A percentile compares a stretch with the other conserved stretches of the same genome.
These are phyloP conservation scores for Diplosoma virens DNA, from an alignment of 23 tunicate species.

Conservation along the genomic window DNA sequence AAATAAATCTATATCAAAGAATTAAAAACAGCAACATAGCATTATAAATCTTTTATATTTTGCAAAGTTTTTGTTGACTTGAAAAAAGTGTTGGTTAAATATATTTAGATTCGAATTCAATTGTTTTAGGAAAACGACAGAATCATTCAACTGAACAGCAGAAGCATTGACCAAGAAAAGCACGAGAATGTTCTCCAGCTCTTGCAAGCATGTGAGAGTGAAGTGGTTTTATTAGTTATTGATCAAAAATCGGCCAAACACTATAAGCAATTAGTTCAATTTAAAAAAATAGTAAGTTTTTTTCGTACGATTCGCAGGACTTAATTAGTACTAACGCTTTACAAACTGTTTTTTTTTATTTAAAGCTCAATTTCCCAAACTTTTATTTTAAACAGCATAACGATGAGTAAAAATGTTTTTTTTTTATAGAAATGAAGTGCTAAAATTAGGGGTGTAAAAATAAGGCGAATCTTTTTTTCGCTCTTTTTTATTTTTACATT, in stretches of 20 bases:
- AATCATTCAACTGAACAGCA: constrained; percentile 85
- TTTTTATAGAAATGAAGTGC: not conserved
- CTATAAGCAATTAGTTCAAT: constrained; percentile 74
- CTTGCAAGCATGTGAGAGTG: constrained; percentile 65
- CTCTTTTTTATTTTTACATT: no score
- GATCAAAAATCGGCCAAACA: constrained; percentile 78
- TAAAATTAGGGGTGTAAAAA: not conserved
- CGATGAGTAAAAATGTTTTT: no score
- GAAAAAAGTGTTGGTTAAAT: not conserved
- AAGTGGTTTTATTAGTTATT: constrained; percentile 86
- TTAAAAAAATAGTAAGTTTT: constrained; percentile 72
- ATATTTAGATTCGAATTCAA: not conserved
- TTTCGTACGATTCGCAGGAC: not conserved
- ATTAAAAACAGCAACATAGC: no score
- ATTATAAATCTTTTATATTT: no score
- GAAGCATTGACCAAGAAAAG: constrained; percentile 50
- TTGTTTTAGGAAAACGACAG: constrained; percentile 72
- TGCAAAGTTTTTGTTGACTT: no score
- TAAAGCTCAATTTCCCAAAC: no score
- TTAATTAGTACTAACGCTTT: not conserved
- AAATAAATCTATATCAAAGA: no score
- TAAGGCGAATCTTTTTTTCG: not conserved
- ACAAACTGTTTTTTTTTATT: no score
- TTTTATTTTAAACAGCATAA: no score
- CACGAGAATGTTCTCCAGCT: constrained; percentile 52